A percentile compares a stretch with the other conserved stretches of the same genome.
Evolutionary conservation across 2,113 vertebrate genomes (phyloP).

Genomic region (Trichomycterus rosablanca): DNA sequence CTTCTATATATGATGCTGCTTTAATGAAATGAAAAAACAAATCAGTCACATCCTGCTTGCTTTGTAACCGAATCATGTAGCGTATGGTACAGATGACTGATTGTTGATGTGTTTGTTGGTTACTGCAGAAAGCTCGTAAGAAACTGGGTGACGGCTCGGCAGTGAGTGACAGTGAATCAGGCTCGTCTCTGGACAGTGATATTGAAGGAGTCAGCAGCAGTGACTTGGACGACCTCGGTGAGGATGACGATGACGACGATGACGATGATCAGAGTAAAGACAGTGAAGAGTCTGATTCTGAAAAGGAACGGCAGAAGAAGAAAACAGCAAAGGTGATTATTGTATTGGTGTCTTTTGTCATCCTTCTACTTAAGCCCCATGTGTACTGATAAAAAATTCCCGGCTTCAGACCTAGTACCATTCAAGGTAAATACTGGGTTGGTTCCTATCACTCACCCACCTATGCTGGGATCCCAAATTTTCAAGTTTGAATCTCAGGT

Average conservation of each 20-base stretch:
- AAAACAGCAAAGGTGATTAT: constrained; percentile 80
- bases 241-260: constrained; percentile 81
- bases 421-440: no score
- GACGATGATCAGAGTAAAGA: constrained; percentile 85
- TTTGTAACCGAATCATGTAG: no score
- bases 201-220: constrained; percentile 93
- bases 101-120: constrained; percentile 16
- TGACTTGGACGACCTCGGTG: constrained; percentile 89
- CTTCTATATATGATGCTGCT: neutral
- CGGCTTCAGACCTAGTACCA: no score
- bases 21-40: neutral
- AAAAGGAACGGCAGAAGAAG: constrained; percentile 80
- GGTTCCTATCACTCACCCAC: no score
- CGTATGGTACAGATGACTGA: neutral
- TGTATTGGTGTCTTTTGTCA: no score
- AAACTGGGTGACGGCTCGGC: constrained; percentile 79
- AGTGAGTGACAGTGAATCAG: constrained; percentile 90
- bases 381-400: no score
- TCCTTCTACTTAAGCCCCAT: no score
- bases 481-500: no score
- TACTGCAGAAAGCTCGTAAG: constrained; percentile 81
- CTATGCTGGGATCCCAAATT: no score
- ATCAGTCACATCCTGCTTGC: neutral
- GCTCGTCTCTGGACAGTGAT: constrained; percentile 88
- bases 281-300: constrained; percentile 87